A percentile compares a stretch with the other conserved stretches of the same genome.
Conservation (phyloP, 35 echinoderm and acorn worm genomes). For the Apostichopus parvimensis region DNA sequence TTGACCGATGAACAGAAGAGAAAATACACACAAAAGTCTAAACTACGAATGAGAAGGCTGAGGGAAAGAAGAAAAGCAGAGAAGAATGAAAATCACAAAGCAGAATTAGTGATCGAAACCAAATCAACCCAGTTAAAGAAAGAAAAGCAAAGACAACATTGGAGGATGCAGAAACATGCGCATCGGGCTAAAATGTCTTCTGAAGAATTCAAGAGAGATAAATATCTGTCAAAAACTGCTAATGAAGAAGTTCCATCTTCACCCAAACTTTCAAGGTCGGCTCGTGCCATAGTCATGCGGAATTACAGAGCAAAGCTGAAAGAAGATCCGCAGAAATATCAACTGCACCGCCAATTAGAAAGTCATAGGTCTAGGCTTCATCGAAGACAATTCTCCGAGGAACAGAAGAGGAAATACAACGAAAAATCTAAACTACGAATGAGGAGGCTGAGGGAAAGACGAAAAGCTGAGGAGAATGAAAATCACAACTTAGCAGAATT, state of each 20-base stretch:
- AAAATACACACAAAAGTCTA: not conserved
- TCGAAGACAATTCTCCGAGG: not conserved
- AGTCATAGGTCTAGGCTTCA: not conserved
- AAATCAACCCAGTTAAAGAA: not conserved
- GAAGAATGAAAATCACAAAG: too few species aligned
- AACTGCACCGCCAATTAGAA: slow-evolving; percentile 5
- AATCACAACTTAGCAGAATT: too few species aligned
- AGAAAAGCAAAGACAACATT: slow-evolving; percentile 1
- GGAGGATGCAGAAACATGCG: slow-evolving; percentile 7
- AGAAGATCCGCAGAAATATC: not conserved
- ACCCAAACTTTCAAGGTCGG: not conserved
- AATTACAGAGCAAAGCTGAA: not conserved
- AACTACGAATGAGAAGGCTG: not conserved
- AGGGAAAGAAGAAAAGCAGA: not conserved
- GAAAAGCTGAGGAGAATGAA: not conserved
- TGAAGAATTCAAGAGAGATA: not conserved
- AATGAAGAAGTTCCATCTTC: too few species aligned
- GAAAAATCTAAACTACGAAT: slow-evolving; percentile 11
- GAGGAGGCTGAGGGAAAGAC: not conserved
- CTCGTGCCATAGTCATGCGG: not conserved
- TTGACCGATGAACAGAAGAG: not conserved
- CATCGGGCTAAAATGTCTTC: slow-evolving; percentile 1
- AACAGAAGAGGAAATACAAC: not conserved
- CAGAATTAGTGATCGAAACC: not conserved
- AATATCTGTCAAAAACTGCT: too few species aligned